Evolutionary conservation across 1,140 invertebrate genomes (phyloP), one percentile per base, ranked within the genome.

Genomic region (Diabrotica undecimpunctata): DNA sequence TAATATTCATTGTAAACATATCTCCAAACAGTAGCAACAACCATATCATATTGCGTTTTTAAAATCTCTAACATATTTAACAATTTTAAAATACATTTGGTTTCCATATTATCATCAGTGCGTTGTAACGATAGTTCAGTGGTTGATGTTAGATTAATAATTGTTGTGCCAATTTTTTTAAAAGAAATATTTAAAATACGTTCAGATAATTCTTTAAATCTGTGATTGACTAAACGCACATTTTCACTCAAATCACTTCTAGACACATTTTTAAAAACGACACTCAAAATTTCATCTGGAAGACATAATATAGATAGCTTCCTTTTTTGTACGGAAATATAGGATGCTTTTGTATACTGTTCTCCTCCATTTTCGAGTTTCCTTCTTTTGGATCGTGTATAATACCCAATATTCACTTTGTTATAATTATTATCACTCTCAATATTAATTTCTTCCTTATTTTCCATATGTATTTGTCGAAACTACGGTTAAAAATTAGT

Each of bases 61-160:
- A 75, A 52, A 57, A 75, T 69, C 63, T 76, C 75, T 11, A 76
- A 55, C 54, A 69, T 61, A 57, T 70, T 71, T 4, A 76, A 37
- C 56, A 76, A 41, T 60, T 70, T 71, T 10, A 69, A 70, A 36
- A 71, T 67, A 60, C 69, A 74, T 37, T 70, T 70, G 9, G 70
- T 69, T 63, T 76, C 73, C 68, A 71, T 72, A 52, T 75, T 72
- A n/a, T 75, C 73, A 54, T 70, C 56, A 5, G 71, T 71, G n/a
- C 61, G 66, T 13, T 67, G 55, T 13, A 74, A 61, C 0, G 72
- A 66, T 53, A 65, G 64, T 6, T 71, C 61, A 2, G 68, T 70
- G 7, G 64, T 62, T 13, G 41, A 56, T 7, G 67, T 64, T 13
- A 75, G 61, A 10, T 35, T 57, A 11, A 70, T 52, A 13, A 76